These are phyloP conservation scores for Palythoa grandiflora DNA, from an alignment of 92 coral and sea anemone species.

Conservation along the genomic window DNA sequence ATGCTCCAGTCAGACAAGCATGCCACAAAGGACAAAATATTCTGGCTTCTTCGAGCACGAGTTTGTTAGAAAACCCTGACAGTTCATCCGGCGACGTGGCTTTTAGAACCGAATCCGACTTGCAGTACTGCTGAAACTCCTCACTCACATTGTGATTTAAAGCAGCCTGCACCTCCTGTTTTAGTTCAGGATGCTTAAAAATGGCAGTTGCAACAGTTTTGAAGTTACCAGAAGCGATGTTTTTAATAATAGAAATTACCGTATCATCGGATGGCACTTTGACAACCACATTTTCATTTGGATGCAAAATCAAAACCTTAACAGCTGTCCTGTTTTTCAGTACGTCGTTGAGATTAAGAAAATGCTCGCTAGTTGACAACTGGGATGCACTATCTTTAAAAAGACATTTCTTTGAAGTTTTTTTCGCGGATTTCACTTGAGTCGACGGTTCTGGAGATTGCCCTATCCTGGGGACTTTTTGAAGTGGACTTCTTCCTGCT, in stretches of 20 bases:
- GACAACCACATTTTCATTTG: not conserved
- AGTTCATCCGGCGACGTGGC: slow-evolving; percentile 57
- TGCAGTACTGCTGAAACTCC: slow-evolving; percentile 55
- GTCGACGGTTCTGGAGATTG: slow-evolving; percentile 16
- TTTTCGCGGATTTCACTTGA: not conserved
- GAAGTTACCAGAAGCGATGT: slow-evolving; percentile 15
- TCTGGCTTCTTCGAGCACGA: slow-evolving; percentile 40
- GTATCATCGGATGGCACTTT: slow-evolving; percentile 21
- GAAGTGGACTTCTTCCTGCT: slow-evolving; percentile 7
- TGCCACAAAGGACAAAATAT: slow-evolving; percentile 58
- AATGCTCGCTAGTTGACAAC: not conserved
- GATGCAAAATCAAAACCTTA: slow-evolving; percentile 7
- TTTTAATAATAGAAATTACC: not conserved
- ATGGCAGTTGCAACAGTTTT: slow-evolving; percentile 52
- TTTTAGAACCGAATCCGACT: slow-evolving; percentile 57
- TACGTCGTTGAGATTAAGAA: not conserved
- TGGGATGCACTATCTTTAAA: not conserved
- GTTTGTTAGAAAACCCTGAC: slow-evolving; percentile 51
- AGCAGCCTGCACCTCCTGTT: slow-evolving; percentile 38
- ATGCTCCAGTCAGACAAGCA: slow-evolving; percentile 58
- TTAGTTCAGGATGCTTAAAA: slow-evolving; percentile 40
- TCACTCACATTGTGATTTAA: slow-evolving; percentile 33
- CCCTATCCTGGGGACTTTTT: not conserved
- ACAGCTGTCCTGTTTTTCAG: slow-evolving; percentile 56
- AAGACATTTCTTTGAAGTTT: slow-evolving; percentile 11